phyloP scores from a whole-genome alignment of 2,797 vertebrate genomes.

The Myotis vivesi region DNA sequence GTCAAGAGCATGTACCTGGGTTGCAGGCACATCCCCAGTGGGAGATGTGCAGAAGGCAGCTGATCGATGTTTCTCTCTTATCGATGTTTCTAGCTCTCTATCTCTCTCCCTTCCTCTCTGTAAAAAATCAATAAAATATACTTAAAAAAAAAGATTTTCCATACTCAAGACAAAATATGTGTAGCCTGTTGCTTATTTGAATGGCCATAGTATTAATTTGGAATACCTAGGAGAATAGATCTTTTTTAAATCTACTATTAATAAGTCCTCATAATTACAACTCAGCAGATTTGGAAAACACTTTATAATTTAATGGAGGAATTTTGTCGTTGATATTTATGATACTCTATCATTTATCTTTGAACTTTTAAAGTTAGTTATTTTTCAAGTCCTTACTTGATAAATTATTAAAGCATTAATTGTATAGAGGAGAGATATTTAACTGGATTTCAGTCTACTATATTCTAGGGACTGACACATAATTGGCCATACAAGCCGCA shows the following conservation, averaged over 20 bases:
- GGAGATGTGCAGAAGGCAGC: too few species aligned
- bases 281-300: constrained; percentile 51
- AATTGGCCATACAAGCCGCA: background rate
- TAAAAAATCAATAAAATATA: too few species aligned
- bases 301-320: constrained; percentile 44
- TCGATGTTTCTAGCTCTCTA: too few species aligned
- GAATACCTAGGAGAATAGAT: constrained; percentile 59
- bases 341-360: constrained; percentile 50
- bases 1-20: too few species aligned
- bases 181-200: constrained; percentile 68
- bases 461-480: background rate
- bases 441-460: background rate
- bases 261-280: constrained; percentile 75
- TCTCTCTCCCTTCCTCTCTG: too few species aligned
- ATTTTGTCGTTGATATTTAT: background rate
- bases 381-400: constrained; percentile 47
- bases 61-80: too few species aligned
- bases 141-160: constrained; percentile 63
- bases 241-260: constrained; percentile 65
- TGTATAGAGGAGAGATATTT: background rate
- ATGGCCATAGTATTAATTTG: constrained; percentile 55
- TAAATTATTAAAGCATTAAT: constrained; percentile 36
- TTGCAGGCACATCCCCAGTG: too few species aligned
- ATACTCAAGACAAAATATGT: constrained; percentile 57
- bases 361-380: constrained; percentile 48